A percentile compares a stretch with the other conserved stretches of the same genome.
These are phyloP conservation scores for Myotis daubentonii DNA, from an alignment of 2,797 vertebrate species.

Conservation along the genomic window DNA sequence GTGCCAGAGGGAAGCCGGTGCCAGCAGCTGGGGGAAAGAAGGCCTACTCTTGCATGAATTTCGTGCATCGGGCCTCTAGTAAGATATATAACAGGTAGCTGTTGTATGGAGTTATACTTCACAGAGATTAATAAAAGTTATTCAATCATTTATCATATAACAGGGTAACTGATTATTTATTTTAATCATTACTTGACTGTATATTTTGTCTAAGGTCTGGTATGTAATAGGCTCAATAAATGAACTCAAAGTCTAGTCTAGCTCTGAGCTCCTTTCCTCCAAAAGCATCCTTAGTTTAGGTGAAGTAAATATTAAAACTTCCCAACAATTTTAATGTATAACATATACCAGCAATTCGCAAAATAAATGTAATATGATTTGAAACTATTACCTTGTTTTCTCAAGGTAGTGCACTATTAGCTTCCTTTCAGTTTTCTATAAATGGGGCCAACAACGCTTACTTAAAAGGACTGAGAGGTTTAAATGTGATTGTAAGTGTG, in stretches of 20 bases:
- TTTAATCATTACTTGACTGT: neutral
- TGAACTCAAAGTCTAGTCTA: slow-evolving; percentile 32
- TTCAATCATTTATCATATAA: neutral
- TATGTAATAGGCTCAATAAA: slow-evolving; percentile 16
- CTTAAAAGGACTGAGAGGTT: slow-evolving; percentile 2
- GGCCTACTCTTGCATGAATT: too few relatives aligned
- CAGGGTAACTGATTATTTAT: neutral
- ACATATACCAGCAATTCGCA: neutral
- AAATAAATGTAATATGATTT: slow-evolving; percentile 48
- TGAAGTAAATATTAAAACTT: slow-evolving; percentile 4
- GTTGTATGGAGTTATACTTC: neutral
- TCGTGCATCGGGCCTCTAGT: too few relatives aligned
- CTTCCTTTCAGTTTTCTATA: slow-evolving; percentile 6
- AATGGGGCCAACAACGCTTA: neutral
- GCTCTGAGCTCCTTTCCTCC: neutral
- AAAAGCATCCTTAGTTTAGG: neutral
- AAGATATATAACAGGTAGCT: too few relatives aligned
- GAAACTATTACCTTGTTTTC: slow-evolving; percentile 24
- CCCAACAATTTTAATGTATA: slow-evolving; percentile 26
- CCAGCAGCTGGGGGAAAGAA: too few relatives aligned
- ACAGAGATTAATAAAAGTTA: neutral
- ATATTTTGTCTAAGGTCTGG: neutral
- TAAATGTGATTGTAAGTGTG: neutral
- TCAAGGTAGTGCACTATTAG: neutral
- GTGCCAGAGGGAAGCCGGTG: too few relatives aligned